Evolutionary conservation across 2,797 vertebrate species (phyloP), one percentile per base, ranked within the genome.

Genomic region (Capromys pilorides): DNA sequence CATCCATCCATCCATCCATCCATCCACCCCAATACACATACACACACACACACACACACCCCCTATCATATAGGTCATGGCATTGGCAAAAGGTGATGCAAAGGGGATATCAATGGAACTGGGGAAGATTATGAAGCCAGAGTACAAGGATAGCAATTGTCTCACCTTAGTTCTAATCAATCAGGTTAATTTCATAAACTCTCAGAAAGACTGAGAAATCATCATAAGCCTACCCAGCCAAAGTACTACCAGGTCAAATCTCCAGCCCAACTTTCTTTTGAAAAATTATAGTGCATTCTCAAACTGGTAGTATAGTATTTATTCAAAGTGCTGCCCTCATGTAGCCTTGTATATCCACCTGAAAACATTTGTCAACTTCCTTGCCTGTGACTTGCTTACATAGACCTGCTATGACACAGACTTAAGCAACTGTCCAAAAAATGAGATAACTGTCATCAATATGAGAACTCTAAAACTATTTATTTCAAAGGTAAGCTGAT

Each of bases 401-500:
- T 2, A 86, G 66, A 51, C 31, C 73, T 54, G 73, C 57, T 33
- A 57, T 41, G 36, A 61, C 61, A 80, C 22, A 57, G 39, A 51
- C 83, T 45, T 33, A 59, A 90, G 49, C 75, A 91, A 49, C 54
- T 86, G 66, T 10, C 41, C 64, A 73, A 86, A 94, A 85, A 90
- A 80, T 71, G 54, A 92, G 95, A 69, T n/a, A 88, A 88, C 57
- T 31, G 28, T 84, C 71, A 69, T 84, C 71, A 69, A 36, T 67
- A 45, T 22, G 21, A 67, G n/a, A 11, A 77, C 62, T 79, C 75
- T 67, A 88, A 80, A 90, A 83, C 62, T 28, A 91, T 54, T 86
- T 59, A 87, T 61, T 96, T 95, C 59, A 31, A n/a, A 94, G 86
- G 21, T 51, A 79, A 88, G 91, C 62, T 79, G 64, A 77, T 85